Conservation (phyloP, 2,113 vertebrate species). For the Cynopterus brachyotis region DNA sequence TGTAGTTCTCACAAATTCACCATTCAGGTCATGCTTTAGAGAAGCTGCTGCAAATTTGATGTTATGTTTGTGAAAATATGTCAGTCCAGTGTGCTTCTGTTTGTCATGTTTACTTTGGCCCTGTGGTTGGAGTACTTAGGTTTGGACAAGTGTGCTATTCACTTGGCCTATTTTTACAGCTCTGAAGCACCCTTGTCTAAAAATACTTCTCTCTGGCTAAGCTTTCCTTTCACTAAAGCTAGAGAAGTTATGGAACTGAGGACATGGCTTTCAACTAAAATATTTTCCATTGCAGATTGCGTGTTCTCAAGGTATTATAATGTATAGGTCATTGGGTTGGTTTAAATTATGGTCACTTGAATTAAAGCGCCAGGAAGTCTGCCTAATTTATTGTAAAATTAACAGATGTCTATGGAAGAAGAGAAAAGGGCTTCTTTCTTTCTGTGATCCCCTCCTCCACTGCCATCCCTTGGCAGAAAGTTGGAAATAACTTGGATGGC, state of each 20-base stretch:
- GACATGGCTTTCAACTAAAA: slow-evolving; percentile 38
- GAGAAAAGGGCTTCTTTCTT: background rate
- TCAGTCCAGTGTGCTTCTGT: background rate
- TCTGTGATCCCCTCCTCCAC: background rate
- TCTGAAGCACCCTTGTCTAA: slow-evolving; percentile 63
- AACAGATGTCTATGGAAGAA: background rate
- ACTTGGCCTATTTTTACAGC: slow-evolving; percentile 62
- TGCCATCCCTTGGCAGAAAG: background rate
- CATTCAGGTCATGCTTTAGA: background rate
- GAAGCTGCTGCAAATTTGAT: background rate
- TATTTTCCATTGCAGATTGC: background rate
- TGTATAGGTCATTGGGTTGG: background rate
- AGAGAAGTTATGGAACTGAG: background rate
- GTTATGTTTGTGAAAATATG: background rate
- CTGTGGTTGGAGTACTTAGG: background rate
- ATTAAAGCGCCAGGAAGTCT: background rate
- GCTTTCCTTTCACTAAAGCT: background rate
- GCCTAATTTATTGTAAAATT: background rate
- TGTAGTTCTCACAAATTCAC: background rate
- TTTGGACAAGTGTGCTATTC: slow-evolving; percentile 18
- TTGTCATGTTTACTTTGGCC: background rate
- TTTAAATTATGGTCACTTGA: background rate
- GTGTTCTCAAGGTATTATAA: background rate
- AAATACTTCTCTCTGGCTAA: slow-evolving; percentile 64
- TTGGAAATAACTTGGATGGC: background rate